phyloP scores from a whole-genome alignment of 2,113 vertebrate species.

The Morphnarchus princeps region DNA sequence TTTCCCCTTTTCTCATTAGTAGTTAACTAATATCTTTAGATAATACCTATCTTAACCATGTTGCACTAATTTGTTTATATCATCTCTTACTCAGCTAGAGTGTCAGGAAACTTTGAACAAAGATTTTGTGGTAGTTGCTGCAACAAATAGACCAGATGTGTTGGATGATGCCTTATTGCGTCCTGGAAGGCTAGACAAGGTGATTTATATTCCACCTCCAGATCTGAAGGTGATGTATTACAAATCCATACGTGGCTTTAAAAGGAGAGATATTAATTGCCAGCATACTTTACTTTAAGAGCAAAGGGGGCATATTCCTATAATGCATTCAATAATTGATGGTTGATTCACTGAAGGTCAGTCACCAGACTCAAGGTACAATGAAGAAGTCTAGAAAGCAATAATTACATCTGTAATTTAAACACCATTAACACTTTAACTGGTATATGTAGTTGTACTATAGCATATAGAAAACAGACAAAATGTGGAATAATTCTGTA shows the following conservation, averaged over 20 bases:
- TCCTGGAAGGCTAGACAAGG: constrained; percentile 90
- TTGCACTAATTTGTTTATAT: not conserved
- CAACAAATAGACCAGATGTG: constrained; percentile 90
- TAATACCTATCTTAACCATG: not conserved
- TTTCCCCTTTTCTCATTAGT: not conserved
- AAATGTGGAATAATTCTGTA: not conserved
- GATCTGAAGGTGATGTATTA: constrained; percentile 79
- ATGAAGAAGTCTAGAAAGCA: not conserved
- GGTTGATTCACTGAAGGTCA: not conserved
- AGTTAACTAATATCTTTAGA: not conserved
- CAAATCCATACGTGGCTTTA: not conserved
- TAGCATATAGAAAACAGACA: not conserved
- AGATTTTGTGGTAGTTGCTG: constrained; percentile 88
- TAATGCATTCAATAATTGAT: not conserved
- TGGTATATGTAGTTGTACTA: not conserved
- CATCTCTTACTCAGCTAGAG: constrained; percentile 71
- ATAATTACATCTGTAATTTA: not conserved
- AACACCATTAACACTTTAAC: not conserved
- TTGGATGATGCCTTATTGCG: constrained; percentile 91
- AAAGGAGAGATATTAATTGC: not conserved
- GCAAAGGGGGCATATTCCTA: not conserved
- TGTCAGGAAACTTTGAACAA: constrained; percentile 82
- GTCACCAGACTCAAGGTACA: not conserved
- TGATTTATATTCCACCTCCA: constrained; percentile 91
- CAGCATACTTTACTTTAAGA: not conserved